Conservation (phyloP, 2,797 vertebrate species). For the Synanceia verrucosa region DNA sequence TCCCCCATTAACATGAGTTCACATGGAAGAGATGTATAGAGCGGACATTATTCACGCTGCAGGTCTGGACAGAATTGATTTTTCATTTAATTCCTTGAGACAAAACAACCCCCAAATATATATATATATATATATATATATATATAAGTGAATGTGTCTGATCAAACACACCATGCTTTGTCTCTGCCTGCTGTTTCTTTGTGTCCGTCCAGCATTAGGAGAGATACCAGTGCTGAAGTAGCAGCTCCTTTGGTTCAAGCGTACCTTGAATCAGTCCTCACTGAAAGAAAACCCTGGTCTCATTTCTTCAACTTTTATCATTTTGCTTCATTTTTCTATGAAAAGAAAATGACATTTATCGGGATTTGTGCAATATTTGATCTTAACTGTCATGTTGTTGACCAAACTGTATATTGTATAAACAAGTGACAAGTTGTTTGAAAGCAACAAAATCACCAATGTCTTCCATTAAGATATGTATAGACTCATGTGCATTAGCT, state of each 20-base stretch:
- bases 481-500: conserved; percentile 98
- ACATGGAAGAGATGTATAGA: neutral
- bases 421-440: conserved; percentile 99
- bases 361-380: conserved; percentile 98
- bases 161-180: neutral
- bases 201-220: neutral
- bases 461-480: conserved; percentile 99
- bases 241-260: conserved; percentile 3
- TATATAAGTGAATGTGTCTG: neutral
- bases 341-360: conserved; percentile 30
- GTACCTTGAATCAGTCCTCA: neutral
- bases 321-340: neutral
- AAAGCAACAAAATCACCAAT: conserved; percentile 99
- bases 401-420: conserved; percentile 93
- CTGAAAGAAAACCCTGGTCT: conserved; percentile 53
- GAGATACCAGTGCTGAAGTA: neutral
- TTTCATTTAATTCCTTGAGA: neutral
- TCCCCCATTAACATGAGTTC: neutral
- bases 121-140: too few species aligned
- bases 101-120: neutral
- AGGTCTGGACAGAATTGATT: neutral
- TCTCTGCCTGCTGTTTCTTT: neutral
- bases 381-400: conserved; percentile 84
- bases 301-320: neutral
- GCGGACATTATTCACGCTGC: neutral